Evolutionary conservation across 2,888 invertebrate genomes (phyloP).

Genomic region (Diadegma fenestrale): DNA sequence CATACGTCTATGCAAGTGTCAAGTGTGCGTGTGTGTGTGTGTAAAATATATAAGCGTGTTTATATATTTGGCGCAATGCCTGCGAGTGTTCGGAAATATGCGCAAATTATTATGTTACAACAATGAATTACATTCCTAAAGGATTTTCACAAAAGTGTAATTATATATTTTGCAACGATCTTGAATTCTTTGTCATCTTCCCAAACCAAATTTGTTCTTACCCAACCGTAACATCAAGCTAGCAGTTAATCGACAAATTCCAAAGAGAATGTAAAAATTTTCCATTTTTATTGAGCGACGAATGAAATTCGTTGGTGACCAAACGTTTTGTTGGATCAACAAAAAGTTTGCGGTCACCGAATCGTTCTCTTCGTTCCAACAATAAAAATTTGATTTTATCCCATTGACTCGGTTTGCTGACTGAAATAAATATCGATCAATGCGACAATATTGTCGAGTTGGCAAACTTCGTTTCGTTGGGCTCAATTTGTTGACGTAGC

Average conservation of each 20-base stretch:
- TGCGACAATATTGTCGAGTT: no score
- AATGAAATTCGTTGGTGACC: no score
- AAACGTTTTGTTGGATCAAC: no score
- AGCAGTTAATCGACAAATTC: neutral
- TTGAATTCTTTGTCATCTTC: neutral
- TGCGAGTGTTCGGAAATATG: constrained; percentile 22
- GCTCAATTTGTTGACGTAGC: no score
- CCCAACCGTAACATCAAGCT: neutral
- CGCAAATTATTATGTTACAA: constrained; percentile 5
- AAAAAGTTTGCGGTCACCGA: no score
- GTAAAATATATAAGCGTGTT: neutral
- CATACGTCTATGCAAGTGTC: neutral
- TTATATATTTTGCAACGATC: constrained; percentile 54
- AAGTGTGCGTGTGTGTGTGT: neutral
- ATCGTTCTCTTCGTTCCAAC: no score
- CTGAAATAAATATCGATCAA: no score
- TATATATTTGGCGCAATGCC: constrained; percentile 36
- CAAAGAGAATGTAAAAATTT: neutral
- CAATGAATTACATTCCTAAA: constrained; percentile 41
- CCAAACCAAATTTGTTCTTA: neutral
- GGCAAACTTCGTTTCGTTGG: no score
- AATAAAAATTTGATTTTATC: no score
- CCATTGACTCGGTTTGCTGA: no score
- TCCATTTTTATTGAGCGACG: neutral
- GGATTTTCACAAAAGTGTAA: constrained; percentile 39